These are phyloP conservation scores for Hippoglossus hippoglossus DNA, from an alignment of 2,797 vertebrate species.

Conservation along the genomic window DNA sequence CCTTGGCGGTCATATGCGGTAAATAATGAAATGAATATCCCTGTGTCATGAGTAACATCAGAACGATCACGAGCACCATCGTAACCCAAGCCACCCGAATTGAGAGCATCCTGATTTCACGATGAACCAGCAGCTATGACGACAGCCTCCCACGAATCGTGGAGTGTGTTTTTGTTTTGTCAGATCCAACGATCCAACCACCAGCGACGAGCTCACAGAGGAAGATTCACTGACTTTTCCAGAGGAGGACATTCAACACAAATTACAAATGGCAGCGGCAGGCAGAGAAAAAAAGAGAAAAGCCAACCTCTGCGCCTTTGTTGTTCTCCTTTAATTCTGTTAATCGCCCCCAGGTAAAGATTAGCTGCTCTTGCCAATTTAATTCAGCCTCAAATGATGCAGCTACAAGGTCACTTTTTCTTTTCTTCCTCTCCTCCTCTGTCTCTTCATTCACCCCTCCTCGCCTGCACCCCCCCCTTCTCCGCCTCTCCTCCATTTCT, in stretches of 20 bases:
- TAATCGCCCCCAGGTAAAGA: conserved; percentile 98
- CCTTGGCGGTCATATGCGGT: too few species aligned
- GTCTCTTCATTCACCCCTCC: conserved; percentile 51
- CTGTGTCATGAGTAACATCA: background rate
- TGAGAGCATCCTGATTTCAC: conserved; percentile 22
- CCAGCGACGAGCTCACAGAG: conserved; percentile 24
- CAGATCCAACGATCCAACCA: conserved; percentile 17
- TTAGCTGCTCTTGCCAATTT: conserved; percentile 98
- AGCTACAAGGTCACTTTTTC: conserved; percentile 92
- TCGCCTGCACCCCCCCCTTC: conserved; percentile 6
- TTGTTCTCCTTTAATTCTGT: conserved; percentile 93
- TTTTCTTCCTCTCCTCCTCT: conserved; percentile 64
- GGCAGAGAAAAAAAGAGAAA: conserved; percentile 70
- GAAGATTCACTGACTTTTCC: conserved; percentile 60
- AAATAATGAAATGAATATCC: conserved; percentile 1
- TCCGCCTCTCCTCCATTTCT: conserved; percentile 62
- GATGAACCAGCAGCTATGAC: background rate
- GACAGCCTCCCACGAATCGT: background rate
- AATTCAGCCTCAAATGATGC: conserved; percentile 96
- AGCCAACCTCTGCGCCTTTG: conserved; percentile 82
- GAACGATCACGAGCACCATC: background rate
- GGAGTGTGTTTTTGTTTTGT: conserved; percentile 20
- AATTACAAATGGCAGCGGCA: conserved; percentile 77
- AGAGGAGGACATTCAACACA: conserved; percentile 60
- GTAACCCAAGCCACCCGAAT: background rate